These are phyloP conservation scores for Resseliella maxima DNA, from an alignment of 2,888 invertebrate genomes.

Conservation along the genomic window DNA sequence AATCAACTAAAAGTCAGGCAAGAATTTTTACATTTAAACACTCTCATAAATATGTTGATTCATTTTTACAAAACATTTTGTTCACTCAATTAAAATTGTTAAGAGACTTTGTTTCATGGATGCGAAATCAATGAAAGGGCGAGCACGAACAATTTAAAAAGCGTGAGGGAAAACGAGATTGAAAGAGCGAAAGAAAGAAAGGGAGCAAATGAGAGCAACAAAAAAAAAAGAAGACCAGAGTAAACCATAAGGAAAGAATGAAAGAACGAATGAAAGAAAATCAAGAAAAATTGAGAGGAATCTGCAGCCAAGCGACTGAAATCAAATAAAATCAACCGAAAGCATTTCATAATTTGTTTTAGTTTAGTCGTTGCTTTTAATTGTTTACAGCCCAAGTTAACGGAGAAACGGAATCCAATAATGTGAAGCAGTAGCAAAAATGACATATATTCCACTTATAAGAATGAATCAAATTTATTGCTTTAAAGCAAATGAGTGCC, in stretches of 20 bases:
- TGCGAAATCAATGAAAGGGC: no score
- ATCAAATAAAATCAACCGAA: neutral
- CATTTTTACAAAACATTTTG: conserved; percentile 43
- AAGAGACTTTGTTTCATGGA: neutral
- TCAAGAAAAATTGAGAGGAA: no score
- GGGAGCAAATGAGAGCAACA: no score
- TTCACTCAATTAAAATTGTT: conserved; percentile 32
- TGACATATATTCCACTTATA: conserved; percentile 1
- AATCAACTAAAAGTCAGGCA: neutral
- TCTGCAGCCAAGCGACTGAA: neutral
- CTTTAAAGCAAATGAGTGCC: neutral
- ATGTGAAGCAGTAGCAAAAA: neutral
- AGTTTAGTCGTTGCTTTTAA: neutral
- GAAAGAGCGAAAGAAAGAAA: no score
- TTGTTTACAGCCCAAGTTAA: neutral
- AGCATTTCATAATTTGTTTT: neutral
- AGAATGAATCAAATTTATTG: conserved; percentile 15
- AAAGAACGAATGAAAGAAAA: no score
- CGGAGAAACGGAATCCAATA: neutral
- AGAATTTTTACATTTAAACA: neutral
- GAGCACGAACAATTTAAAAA: no score
- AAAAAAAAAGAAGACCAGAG: no score
- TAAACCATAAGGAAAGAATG: neutral
- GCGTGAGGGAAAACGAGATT: no score
- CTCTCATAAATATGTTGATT: conserved; percentile 45